Percentiles rank a stretch among this genome's conserved stretches.
Evolutionary conservation across 1,140 invertebrate species (phyloP).

Genomic region (Drosophila paulistorum): DNA sequence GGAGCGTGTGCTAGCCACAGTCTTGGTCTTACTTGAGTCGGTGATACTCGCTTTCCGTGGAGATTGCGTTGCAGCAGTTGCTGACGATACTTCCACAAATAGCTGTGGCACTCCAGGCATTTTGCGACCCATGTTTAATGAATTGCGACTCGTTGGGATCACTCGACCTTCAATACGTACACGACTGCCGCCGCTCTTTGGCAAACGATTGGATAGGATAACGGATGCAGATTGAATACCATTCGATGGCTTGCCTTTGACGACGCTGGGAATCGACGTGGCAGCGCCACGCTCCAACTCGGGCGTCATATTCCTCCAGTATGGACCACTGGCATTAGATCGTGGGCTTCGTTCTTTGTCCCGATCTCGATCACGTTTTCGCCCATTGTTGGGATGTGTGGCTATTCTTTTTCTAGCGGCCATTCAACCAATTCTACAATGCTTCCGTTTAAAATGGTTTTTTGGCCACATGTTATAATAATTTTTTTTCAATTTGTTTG

Average conservation of each 20-base stretch:
- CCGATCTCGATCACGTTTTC: neutral
- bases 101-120: neutral
- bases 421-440: constrained; percentile 59
- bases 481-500: constrained; percentile 30
- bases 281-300: neutral
- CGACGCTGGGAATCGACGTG: neutral
- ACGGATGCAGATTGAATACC: neutral
- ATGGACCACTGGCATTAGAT: constrained; percentile 8
- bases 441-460: constrained; percentile 60
- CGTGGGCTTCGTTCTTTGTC: neutral
- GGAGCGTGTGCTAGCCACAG: too few species aligned
- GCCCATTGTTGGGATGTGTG: constrained; percentile 7
- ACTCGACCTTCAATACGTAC: neutral
- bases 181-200: neutral
- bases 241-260: neutral
- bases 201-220: neutral
- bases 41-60: neutral
- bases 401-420: constrained; percentile 41
- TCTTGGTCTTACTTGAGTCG: neutral
- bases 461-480: constrained; percentile 47
- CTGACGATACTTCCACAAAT: neutral
- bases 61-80: neutral
- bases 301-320: neutral
- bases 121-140: neutral
- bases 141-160: neutral